Evolutionary conservation across 2,113 vertebrate genomes (phyloP), one percentile per base, ranked within the genome.

Genomic region (Elgaria multicarinata): DNA sequence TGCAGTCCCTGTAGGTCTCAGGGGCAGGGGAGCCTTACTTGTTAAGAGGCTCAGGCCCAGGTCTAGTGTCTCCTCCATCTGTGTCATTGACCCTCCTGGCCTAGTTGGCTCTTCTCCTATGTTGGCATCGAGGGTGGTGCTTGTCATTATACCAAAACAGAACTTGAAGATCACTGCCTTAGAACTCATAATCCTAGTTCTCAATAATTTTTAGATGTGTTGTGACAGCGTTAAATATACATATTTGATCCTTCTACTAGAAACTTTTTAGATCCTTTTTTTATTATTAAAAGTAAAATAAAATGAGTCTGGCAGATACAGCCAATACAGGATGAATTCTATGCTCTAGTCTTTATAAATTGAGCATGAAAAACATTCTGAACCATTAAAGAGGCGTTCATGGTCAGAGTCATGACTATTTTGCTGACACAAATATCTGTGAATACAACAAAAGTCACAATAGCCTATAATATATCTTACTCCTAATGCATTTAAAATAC

Each of bases 401-500:
- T 76, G 16, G 24, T 85, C n/a, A 31, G 76, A 69, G 44, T 46
- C 72, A 55, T 84, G 39, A n/a, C 75, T 55, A 71, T 85, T 79
- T 72, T 85, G 50, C 62, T 71, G 83, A 79, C 36, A 87, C 36
- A 78, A 62, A 83, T 36, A 28, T 62, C 53, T 83, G 58, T 55
- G 85, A 82, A 83, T 83, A 58, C 24, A 62, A 81, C 39, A 87
- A 83, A 58, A 72, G n/a, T 87, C 71, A 89, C 3, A 89, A 81
- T 39, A 62, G 6, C 28, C 67, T 80, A 83, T 87, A 58, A 91
- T 28, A 89, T 4, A 84, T 88, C 58, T 86, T 90, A 46, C n/a
- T 91, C 76, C 28, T 91, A 85, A 87, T 89, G 82, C 3, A 1
- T 82, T 94, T 89, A 88, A 94, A 93, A 74, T 55, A 44, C 86